Evolutionary conservation across 2,888 invertebrate species (phyloP), one percentile per base, ranked within the genome.

Genomic region (Agriopis marginaria): DNA sequence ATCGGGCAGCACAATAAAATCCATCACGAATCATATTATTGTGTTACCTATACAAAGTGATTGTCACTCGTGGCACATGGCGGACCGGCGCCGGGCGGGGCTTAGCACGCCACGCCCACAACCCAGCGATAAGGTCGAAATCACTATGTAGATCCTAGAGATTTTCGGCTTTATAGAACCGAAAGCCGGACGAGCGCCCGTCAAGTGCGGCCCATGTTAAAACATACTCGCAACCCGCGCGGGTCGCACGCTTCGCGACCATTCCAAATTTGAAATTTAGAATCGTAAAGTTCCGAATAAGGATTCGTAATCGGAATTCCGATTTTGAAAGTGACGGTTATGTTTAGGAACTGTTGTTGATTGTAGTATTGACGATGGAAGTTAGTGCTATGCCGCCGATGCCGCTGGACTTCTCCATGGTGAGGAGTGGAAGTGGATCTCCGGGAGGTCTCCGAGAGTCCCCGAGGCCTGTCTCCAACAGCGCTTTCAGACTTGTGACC

Each of bases 401-500:
- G 95, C 96, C 96, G 68, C 87, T 96, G 90, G 96, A 96, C 95
- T 96, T 96, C 90, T 96, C 96, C 70, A 93, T 95, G 94, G 93
- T 94, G 88, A 86, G 94, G 84, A 88, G 83, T 87, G 93, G 85
- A 75, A 85, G 83, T 77, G 88, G 85, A 63, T 89, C 92, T 61
- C 89, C 93, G 58, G 87, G 86, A 32, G 81, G 82, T 42, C 74
- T 91, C 70, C 84, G 93, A 74, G 91, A 90, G 50, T 94, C 93
- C 5, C 93, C 94, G 75, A 86, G 93, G 68, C 89, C 90, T 63
- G 91, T 90, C 45, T 90, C 92, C 44, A 93, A 90, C 79, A 96
- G 96, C 93, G 96, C 96, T 40, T 96, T 96, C 85, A 94, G 96
- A 78, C 95, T 96, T 65, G 96, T 96, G 79, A 96, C 96, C 4